Percentiles rank a stretch among this genome's conserved stretches.
Conservation (phyloP, 2,888 invertebrate species). For the Candidula unifasciata region DNA sequence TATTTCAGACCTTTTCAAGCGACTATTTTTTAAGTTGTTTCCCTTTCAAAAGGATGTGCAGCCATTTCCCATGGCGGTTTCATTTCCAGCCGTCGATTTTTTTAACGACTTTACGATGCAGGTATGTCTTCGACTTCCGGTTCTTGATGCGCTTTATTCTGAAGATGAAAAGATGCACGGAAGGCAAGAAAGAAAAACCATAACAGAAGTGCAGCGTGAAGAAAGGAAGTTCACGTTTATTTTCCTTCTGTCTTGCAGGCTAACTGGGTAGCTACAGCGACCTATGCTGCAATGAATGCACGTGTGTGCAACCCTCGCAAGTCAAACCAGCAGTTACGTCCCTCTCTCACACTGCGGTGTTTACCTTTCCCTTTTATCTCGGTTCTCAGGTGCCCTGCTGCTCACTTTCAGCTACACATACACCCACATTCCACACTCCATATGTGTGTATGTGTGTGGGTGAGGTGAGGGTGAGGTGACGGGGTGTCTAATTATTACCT, state of each 20-base stretch:
- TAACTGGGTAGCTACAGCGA: constrained; percentile 1
- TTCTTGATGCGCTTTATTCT: constrained; percentile 14
- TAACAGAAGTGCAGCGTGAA: neutral
- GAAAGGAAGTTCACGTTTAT: constrained; percentile 3
- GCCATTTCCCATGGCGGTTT: neutral
- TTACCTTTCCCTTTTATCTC: neutral
- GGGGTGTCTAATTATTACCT: neutral
- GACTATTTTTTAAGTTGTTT: neutral
- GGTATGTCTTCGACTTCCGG: constrained; percentile 29
- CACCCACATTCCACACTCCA: neutral
- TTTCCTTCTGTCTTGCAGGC: neutral
- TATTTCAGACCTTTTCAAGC: neutral
- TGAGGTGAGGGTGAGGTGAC: too few relatives aligned
- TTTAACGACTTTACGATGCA: constrained; percentile 14
- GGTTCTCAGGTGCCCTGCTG: neutral
- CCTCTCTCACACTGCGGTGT: constrained; percentile 1
- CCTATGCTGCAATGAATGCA: constrained; percentile 25
- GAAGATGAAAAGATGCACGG: constrained; percentile 5
- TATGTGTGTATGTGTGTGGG: too few relatives aligned
- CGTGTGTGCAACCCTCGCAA: neutral
- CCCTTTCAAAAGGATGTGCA: neutral
- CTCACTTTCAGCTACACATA: neutral
- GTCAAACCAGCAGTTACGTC: neutral
- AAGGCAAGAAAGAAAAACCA: neutral
- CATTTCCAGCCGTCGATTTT: neutral